Base-by-base conservation (phyloP, 2,888 invertebrate genomes). In the Anoncus sp. region DNA sequence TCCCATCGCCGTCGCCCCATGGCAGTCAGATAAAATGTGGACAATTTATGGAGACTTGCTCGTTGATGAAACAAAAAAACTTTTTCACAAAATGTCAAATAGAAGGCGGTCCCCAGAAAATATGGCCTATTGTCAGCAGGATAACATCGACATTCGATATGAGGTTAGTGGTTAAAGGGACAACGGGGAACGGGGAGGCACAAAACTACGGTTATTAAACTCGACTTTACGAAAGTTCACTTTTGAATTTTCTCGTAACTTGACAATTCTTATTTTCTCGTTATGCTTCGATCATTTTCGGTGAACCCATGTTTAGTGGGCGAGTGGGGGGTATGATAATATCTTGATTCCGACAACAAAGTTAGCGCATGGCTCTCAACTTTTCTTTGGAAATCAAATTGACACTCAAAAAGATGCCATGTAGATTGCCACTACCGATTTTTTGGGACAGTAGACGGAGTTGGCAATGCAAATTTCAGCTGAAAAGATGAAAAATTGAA, bases 131-230 rank as follows among this genome's bases (percentile, higher is more conserved):
- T 12, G 38, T 12, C 10, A 12, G 12, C 2, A 12, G 5, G 31
- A 22, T 31, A 35, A 45, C 12, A 12, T 10, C n/a, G 12, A 49
- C 47, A 2, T 38, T 38, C 38, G 12, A 38, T n/a, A n/a, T 12
- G 12, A 38, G 38, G 6, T 12, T 38, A 2, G 38, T 38, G 2
- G 38, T 38, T 6, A 38, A 38, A 38, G 31, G 7, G 31, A 31
- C 7, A 7, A 31, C 31, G 31, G n/a, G n/a, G 31, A 31, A 31
- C 31, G 24, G 2, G 14, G n/a, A n/a, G 1, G 12, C 16, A 35
- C 18, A n/a, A 16, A 31, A 24, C 40, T 35, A 18, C 22, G 14
- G n/a, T 35, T 57, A 57, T 57, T 57, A 45, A 67, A 67, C 45
- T 45, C 14, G 55, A 27, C 18, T 57, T 31, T 45, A 38, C 14